Base-by-base conservation (phyloP, 2,888 invertebrate species). In the Diaprepes abbreviatus region DNA sequence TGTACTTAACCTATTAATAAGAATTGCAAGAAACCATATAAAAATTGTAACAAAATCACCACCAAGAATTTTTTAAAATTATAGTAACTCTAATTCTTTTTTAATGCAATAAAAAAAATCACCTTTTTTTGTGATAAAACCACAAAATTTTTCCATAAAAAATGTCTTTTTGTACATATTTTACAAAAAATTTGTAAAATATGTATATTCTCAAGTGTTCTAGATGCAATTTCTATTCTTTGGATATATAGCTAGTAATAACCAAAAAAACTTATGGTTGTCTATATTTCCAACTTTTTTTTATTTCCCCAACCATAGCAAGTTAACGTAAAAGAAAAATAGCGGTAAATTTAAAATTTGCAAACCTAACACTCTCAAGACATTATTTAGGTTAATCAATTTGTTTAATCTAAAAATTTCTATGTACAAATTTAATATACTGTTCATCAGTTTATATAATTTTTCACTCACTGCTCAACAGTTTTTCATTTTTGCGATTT, bases 391-490 rank as follows among this genome's bases (percentile, higher is more conserved):
- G 45, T 28, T 16, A 43, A 50, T 50, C 48, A 28, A n/a, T 50
- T 50, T 16, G 28, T 35, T 48, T 52, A 58, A 66, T 12, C 66
- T 66, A 59, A 59, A 38, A 59, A 35, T 48, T 28, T 54, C 19
- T 62, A 68, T 59, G 35, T 68, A 63, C 58, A 69, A 69, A 62
- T 71, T 67, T 71, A 10, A 59, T 71, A 71, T 71, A 67, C 67
- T 67, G 71, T 71, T 67, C 64, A 10, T 71, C 71, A 71, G 71
- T 71, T 71, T 71, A 24, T 70, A 52, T 58, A n/a, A 12, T 50
- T 50, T 24, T 54, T 66, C 70, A 70, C 70, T 70, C 70, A 70
- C 70, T 62, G 45, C 31, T 35, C 35, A 55, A 55, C 38, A 36
- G 55, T 55, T 21, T 21, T 14, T 10, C 17, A 7, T 21, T 6